These are phyloP conservation scores for Diachrysia chrysitis DNA, from an alignment of 2,888 invertebrate species.

Conservation along the genomic window DNA sequence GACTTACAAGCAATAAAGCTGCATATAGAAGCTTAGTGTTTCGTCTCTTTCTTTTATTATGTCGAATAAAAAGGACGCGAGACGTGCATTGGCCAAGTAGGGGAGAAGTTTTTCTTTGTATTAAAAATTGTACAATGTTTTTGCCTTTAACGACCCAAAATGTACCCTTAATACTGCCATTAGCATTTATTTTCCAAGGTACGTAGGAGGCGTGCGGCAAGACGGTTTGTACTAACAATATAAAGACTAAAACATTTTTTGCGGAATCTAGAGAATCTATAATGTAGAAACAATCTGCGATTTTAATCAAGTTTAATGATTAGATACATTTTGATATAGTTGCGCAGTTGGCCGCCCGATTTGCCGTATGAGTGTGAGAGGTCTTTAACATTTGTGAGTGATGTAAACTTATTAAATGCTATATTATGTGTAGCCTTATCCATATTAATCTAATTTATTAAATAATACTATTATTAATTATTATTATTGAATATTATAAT, in stretches of 20 bases:
- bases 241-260: conserved; percentile 58
- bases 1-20: conserved; percentile 53
- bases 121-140: conserved; percentile 35
- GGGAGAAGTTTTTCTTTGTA: conserved; percentile 48
- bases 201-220: conserved; percentile 38
- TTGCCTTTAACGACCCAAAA: conserved; percentile 29
- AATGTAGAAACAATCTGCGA: conserved; percentile 52
- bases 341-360: conserved; percentile 36
- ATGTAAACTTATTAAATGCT: conserved; percentile 74
- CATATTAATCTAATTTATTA: conserved; percentile 79
- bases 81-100: conserved; percentile 50
- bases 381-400: conserved; percentile 74
- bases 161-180: conserved; percentile 54
- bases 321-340: conserved; percentile 48
- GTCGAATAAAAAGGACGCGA: conserved; percentile 54
- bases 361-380: conserved; percentile 50
- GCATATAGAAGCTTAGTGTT: conserved; percentile 55
- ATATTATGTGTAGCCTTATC: conserved; percentile 83
- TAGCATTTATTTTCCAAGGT: conserved; percentile 50
- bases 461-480: conserved; percentile 64
- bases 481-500: conserved; percentile 77
- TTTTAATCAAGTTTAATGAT: conserved; percentile 56
- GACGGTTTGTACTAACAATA: conserved; percentile 43
- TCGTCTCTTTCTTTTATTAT: conserved; percentile 64
- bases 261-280: conserved; percentile 54